Evolutionary conservation across 2,797 vertebrate species (phyloP), one percentile per base, ranked within the genome.

Genomic region (Periparus ater): DNA sequence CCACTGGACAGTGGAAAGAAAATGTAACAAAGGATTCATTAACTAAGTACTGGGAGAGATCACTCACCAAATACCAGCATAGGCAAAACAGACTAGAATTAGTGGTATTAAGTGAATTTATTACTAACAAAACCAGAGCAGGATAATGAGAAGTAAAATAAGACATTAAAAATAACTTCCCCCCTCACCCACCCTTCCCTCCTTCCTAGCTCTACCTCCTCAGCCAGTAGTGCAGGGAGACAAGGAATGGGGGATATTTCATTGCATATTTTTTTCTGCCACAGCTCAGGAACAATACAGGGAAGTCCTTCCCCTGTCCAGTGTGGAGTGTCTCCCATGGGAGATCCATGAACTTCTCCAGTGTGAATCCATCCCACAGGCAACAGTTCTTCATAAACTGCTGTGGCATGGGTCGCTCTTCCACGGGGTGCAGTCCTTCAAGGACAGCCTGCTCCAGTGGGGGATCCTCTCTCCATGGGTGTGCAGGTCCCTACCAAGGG

Each of bases 321-420:
- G 18, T 58, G 15, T 22, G 30, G 17, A 6, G 6, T 15, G 7
- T 26, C 17, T 44, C 17, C 14, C 6, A 18, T 10, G 8, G 9
- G 18, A 51, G 18, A 66, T 66, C 18, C 7, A 8, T 22, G 0
- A 75, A 44, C 14, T 51, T 67, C 38, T 66, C 14, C 45, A 75
- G 2, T 8, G 17, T 34, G 10, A 67, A 16, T 51, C 53, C 22
- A 36, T 44, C 36, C 25, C 32, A 30, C 0, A 2, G 12, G 12
- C 9, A 36, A 18, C 15, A 51, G 45, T 27, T 48, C 60, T 48
- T 8, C 16, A 22, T 3, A 75, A 12, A 27, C 26, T 44, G 11
- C 22, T 51, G 45, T 0, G 2, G 3, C 1, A 0, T 26, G n/a
- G 14, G 7, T 38, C 53, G 16, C 2, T 44, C 6, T 42, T 84